A percentile compares a stretch with the other conserved stretches of the same genome.
These are phyloP conservation scores for Anoplopoma fimbria DNA, from an alignment of 2,113 vertebrate genomes.

Conservation along the genomic window DNA sequence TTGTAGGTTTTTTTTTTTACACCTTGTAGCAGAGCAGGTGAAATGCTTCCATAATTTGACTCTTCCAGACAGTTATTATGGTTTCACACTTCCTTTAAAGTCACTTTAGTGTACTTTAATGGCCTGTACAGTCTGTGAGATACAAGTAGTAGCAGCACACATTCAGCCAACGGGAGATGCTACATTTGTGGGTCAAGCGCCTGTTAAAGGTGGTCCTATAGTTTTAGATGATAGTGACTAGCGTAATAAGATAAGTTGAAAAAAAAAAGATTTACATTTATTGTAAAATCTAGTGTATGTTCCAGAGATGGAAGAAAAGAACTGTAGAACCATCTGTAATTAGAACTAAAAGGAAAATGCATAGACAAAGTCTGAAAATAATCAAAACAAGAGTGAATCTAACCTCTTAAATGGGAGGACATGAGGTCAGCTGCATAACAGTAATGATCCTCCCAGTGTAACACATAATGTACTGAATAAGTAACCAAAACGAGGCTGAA, in stretches of 20 bases:
- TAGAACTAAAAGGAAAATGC: not conserved
- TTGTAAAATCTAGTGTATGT: not conserved
- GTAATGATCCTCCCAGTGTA: constrained; percentile 4
- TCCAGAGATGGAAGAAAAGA: not conserved
- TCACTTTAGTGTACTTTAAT: constrained; percentile 12
- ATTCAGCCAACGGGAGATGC: constrained; percentile 4
- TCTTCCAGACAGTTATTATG: constrained; percentile 14
- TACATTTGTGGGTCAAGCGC: not conserved
- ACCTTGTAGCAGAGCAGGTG: not conserved
- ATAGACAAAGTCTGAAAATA: not conserved
- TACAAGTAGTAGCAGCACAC: constrained; percentile 1
- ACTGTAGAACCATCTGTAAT: not conserved
- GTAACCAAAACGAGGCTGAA: constrained; percentile 24
- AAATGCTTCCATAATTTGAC: constrained; percentile 28
- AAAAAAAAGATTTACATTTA: not conserved
- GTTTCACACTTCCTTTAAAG: constrained; percentile 38
- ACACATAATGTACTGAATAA: not conserved
- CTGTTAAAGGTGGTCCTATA: not conserved
- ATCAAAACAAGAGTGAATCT: not conserved
- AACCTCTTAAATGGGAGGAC: not conserved
- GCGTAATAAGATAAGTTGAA: not conserved
- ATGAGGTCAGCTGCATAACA: constrained; percentile 19
- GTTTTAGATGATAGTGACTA: not conserved
- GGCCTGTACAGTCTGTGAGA: constrained; percentile 1
- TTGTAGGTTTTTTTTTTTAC: constrained; percentile 7